Evolutionary conservation across 2,113 vertebrate species (phyloP), one percentile per base, ranked within the genome.

Genomic region (Upupa epops): DNA sequence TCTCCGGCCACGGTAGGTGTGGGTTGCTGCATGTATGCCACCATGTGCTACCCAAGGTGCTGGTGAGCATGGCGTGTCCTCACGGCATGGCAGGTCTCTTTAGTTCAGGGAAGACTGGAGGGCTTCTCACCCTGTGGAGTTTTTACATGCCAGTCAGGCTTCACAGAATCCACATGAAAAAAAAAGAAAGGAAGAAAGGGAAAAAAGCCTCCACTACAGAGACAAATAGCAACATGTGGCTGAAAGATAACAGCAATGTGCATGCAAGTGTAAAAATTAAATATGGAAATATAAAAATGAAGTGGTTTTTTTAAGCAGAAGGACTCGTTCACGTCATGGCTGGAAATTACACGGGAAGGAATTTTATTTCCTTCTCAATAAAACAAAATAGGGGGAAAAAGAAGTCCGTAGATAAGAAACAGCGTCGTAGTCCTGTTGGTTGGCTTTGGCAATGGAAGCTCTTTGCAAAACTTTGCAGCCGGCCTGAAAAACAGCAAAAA

Each of bases 241-340:
- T 81, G 60, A 42, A 79, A 97, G 94, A 94, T 92, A 95, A 93
- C 87, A 93, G 91, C 89, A 95, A 92, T 2, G 28, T 75, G 92
- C 86, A 92, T 88, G 92, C 75, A 69, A 94, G 75, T 60, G 86
- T 58, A 93, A 94, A 96, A 96, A 96, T 96, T 93, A 97, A 97
- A 97, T 95, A 97, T 96, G 94, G 83, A 97, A 96, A 97, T 96
- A 96, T 93, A 88, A 97, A 96, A 97, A 98, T 96, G 75, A 96
- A 20, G 63, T 49, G 26, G 16, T 28, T 9, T 42, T 93, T 78
- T 61, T 64, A 48, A 70, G 85, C 70, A 72, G 70, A 68, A 90
- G 46, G 84, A 88, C 76, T 86, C 82, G 91, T 96, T 95, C 94
- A 94, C 55, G 84, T 95, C 78, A 75, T 91, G 92, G 75, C 90